Conservation (phyloP, 1,140 invertebrate species). For the Ctenoplectra terminalis region DNA sequence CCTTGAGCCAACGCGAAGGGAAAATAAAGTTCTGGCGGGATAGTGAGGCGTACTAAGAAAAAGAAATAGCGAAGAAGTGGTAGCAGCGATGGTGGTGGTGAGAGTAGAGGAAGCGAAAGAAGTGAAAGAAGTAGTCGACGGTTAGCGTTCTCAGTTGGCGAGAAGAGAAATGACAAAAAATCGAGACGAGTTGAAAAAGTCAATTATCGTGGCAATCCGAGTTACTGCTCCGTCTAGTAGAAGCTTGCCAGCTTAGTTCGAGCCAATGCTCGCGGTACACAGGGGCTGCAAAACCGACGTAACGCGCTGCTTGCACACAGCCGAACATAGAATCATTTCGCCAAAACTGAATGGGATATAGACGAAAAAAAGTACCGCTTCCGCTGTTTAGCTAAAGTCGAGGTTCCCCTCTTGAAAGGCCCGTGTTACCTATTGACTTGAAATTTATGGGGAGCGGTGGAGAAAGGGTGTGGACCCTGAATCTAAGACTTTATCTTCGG, state of each 20-base stretch:
- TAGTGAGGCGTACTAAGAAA: constrained; percentile 4
- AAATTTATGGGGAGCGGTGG: no score
- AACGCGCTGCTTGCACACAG: neutral
- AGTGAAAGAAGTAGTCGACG: constrained; percentile 15
- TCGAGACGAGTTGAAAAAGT: constrained; percentile 61
- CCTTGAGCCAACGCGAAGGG: constrained; percentile 44
- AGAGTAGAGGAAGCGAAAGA: neutral
- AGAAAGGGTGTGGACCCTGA: no score
- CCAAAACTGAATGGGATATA: constrained; percentile 21
- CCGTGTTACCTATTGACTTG: no score
- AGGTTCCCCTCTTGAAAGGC: no score
- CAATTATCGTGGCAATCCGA: constrained; percentile 57
- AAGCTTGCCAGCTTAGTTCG: constrained; percentile 32
- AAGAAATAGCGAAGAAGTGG: neutral
- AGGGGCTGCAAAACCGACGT: neutral
- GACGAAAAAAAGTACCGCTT: neutral
- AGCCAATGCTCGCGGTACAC: neutral
- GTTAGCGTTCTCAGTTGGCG: constrained; percentile 25
- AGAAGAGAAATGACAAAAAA: constrained; percentile 49
- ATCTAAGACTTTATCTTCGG: no score
- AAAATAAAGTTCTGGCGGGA: constrained; percentile 64
- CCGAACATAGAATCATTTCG: constrained; percentile 18
- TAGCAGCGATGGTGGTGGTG: neutral
- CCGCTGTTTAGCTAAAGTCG: no score
- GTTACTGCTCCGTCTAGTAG: constrained; percentile 16